A percentile compares a stretch with the other conserved stretches of the same genome.
Evolutionary conservation across 2,113 vertebrate species (phyloP).

Genomic region (Cyanoramphus novaezelandiae): DNA sequence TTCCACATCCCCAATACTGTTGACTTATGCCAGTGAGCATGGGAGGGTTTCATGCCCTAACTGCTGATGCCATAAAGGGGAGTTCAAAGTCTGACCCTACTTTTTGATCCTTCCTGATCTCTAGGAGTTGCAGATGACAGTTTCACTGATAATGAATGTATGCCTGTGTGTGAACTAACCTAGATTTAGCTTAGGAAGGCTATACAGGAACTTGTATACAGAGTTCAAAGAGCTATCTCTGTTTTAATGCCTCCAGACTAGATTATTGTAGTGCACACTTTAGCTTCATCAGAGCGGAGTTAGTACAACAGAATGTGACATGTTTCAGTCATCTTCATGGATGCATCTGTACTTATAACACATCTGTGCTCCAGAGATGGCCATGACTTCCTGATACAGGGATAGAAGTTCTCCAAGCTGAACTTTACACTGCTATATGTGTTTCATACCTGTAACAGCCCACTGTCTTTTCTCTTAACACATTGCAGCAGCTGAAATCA

Average conservation of each 20-base stretch:
- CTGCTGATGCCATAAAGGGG: neutral
- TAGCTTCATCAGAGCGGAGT: neutral
- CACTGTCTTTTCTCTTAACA: neutral
- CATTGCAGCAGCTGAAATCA: neutral
- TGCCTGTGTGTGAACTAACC: neutral
- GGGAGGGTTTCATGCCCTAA: neutral
- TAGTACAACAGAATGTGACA: neutral
- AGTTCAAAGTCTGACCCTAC: neutral
- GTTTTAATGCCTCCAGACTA: neutral
- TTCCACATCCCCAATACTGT: neutral
- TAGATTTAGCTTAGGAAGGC: neutral
- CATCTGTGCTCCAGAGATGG: neutral
- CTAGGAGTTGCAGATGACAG: neutral
- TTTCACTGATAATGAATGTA: neutral
- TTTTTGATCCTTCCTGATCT: neutral
- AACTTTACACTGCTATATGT: neutral
- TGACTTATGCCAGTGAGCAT: neutral
- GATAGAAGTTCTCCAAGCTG: neutral
- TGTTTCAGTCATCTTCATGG: neutral
- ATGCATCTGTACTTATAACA: neutral
- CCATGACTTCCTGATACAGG: neutral
- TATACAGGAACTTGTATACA: neutral
- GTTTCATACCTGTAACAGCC: neutral
- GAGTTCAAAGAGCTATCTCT: neutral
- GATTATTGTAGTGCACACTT: neutral